phyloP scores from a whole-genome alignment of 1,140 invertebrate genomes.

The Leucophenga varia region DNA sequence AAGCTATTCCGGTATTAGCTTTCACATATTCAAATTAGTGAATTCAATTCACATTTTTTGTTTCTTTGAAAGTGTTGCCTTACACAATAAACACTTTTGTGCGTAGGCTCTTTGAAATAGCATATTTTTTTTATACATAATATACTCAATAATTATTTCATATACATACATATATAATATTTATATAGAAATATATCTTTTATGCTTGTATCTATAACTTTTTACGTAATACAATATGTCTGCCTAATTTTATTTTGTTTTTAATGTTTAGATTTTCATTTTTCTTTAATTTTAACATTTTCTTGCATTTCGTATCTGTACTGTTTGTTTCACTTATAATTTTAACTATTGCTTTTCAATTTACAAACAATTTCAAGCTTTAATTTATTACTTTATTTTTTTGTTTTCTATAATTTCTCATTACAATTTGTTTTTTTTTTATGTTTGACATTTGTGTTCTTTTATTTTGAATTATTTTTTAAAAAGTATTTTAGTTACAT shows the following conservation, averaged over 20 bases:
- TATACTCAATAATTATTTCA: background rate
- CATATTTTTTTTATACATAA: no score
- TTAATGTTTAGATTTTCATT: background rate
- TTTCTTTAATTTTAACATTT: background rate
- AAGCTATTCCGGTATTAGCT: no score
- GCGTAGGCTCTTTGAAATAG: background rate
- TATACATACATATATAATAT: background rate
- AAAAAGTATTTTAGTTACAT: no score
- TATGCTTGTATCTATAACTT: background rate
- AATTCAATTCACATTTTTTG: background rate
- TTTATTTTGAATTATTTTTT: no score
- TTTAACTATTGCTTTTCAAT: background rate
- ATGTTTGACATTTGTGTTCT: constrained; percentile 1
- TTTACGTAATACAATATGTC: background rate
- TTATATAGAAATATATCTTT: background rate
- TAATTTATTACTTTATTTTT: background rate
- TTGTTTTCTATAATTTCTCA: background rate
- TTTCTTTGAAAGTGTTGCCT: background rate
- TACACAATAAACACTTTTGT: background rate
- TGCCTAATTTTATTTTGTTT: background rate
- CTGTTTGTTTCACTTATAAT: background rate
- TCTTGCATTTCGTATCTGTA: background rate
- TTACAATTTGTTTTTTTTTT: background rate
- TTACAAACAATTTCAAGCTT: background rate
- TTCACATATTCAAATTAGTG: background rate